phyloP scores from a whole-genome alignment of 2,113 vertebrate species.

The Smithornis capensis region DNA sequence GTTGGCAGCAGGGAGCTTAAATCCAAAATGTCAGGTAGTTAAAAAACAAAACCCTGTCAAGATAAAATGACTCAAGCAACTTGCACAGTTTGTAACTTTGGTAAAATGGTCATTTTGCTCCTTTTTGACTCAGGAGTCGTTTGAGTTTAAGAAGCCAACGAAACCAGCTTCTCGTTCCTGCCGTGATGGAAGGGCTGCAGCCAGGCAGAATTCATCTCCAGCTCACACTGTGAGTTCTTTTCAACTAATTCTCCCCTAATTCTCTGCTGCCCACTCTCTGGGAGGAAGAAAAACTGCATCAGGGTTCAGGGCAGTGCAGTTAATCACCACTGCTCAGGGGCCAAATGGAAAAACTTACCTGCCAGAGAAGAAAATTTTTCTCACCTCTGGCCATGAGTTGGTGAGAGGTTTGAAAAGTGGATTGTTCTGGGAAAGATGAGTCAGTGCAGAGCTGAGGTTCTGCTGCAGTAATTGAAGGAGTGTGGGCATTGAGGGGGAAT shows the following conservation, averaged over 20 bases:
- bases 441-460: neutral
- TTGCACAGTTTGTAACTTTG: neutral
- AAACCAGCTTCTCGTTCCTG: constrained; percentile 79
- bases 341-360: neutral
- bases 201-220: constrained; percentile 81
- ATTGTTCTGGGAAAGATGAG: neutral
- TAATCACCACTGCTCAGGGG: neutral
- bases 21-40: neutral
- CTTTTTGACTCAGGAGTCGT: constrained; percentile 77
- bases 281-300: neutral
- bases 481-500: fast-evolving
- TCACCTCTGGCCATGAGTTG: neutral
- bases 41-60: no score
- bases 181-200: constrained; percentile 69
- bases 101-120: neutral
- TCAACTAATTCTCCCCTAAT: neutral
- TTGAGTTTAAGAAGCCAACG: constrained; percentile 94
- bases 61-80: neutral
- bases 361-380: neutral
- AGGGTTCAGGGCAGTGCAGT: fast-evolving
- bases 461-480: neutral
- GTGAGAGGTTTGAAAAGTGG: neutral
- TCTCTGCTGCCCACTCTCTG: neutral
- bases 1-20: neutral
- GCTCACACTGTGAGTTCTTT: constrained; percentile 73